Conservation (phyloP, 2,888 invertebrate genomes). For the Agrochola macilenta region DNA sequence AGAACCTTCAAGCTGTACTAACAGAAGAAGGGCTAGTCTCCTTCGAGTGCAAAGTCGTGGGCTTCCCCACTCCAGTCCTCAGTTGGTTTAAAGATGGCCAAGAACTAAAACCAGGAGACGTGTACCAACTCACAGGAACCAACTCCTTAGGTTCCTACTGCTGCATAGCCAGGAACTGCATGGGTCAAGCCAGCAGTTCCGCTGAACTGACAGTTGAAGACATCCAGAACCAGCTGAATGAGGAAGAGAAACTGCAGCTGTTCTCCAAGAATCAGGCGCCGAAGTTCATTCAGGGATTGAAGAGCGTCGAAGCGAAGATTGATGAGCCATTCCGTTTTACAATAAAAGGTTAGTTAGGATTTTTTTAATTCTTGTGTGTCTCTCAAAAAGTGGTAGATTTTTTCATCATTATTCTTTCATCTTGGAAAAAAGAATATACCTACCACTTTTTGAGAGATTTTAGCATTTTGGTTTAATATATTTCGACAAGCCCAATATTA, state of each 20-base stretch:
- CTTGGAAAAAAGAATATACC: too few species aligned
- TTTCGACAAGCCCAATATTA: too few species aligned
- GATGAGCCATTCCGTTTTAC: conserved; percentile 95
- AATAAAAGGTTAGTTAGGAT: conserved; percentile 92
- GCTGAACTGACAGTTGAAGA: conserved; percentile 97
- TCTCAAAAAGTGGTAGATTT: not conserved
- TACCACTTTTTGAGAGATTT: too few species aligned
- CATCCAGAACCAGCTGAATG: conserved; percentile 96
- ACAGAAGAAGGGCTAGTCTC: conserved; percentile 98
- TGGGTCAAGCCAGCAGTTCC: conserved; percentile 96
- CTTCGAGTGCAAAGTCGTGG: conserved; percentile 98
- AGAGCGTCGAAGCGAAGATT: conserved; percentile 95
- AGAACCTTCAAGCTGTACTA: conserved; percentile 96
- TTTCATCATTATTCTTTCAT: not conserved
- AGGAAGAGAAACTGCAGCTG: conserved; percentile 95
- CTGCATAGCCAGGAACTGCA: conserved; percentile 96
- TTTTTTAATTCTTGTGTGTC: too few species aligned
- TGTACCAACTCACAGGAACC: conserved; percentile 97
- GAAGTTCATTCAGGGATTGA: conserved; percentile 94
- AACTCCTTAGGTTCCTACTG: conserved; percentile 97
- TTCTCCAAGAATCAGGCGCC: conserved; percentile 95
- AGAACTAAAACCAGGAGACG: conserved; percentile 97
- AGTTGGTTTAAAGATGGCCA: conserved; percentile 98
- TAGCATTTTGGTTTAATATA: not conserved
- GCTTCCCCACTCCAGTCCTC: conserved; percentile 96